Evolutionary conservation across 2,888 invertebrate species (phyloP), one percentile per base, ranked within the genome.

Genomic region (Melanotus villosus): DNA sequence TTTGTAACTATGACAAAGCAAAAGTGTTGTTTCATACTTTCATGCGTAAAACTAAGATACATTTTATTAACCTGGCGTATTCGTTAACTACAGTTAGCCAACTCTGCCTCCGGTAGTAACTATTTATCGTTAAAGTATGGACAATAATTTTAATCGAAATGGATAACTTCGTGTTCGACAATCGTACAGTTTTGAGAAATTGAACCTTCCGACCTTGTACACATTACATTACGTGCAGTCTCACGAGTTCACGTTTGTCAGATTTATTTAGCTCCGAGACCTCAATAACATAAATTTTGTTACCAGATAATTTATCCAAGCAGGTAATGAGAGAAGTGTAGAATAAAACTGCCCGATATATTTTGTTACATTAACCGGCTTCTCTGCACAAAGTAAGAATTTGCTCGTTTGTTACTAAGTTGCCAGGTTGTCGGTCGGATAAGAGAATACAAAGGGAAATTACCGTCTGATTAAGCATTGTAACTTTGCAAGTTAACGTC

Each of bases 251-350:
- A 23, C 47, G 47, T 19, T 19, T n/a, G 36, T 10, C 30, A 16
- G 56, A 57, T 57, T 57, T 38, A 57, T 57, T 34, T 21, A 21
- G 7, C 18, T 38, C 12, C 34, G 12, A 23, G 57, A 57, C 57
- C 57, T 16, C 57, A 23, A 19, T 36, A 10, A 12, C 36, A 57
- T 57, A 57, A 57, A 57, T 57, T 57, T 57, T 19, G 23, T 38
- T 57, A 19, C 38, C 23, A 57, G 57, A 38, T 57, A 23, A 57
- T 57, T 57, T 57, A 57, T 57, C 38, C 12, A 23, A n/a, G 47
- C 47, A 47, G 47, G 47, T 47, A 47, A 47, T 47, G 47, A 23
- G 43, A 43, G 47, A 47, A 18, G n/a, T 16, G 47, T 23, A 18
- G n/a, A 47, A 43, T 43, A 19, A 16, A 19, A 43, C 43, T 23